Base-by-base conservation (phyloP, 2,888 invertebrate genomes). In the Beris chalybata region DNA sequence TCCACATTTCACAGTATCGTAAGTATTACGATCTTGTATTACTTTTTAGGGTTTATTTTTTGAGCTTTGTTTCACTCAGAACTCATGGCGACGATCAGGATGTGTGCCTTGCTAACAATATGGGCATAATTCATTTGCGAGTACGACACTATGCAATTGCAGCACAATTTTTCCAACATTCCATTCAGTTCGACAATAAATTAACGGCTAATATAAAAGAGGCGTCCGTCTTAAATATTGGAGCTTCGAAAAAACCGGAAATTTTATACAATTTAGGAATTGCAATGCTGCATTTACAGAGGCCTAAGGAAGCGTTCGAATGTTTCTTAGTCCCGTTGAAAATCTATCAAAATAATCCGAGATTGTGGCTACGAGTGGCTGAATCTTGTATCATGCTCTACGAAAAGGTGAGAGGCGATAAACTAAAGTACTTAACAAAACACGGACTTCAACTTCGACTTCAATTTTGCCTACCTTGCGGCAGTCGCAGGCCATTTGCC, bases 321-420 rank as follows among this genome's bases (percentile, higher is more conserved):
- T 95, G 93, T 78, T 86, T 97, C 52, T 87, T 93, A 12, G 90
- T 94, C 78, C 92, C 92, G 3, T 88, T 93, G 0, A 88, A 93
- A 70, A 87, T 91, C 67, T 93, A 91, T 75, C 93, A 92, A 69
- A 89, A 90, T 73, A 96, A 95, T 80, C 92, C 96, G 4, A 84
- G 92, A 65, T 84, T 97, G 48, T 98, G 97, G 97, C 82, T 95
- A 66, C 85, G 97, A 73, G 83, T 97, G 74, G 95, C 97, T 0
- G 97, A 97, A 80, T 95, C 96, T 76, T 95, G 95, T 78, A 91
- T 95, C 53, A 87, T 83, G 79, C 78, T 81, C n/a, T 81, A 84
- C 71, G 85, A 85, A 77, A 79, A 80, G 74, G 83, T 83, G 74
- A 74, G 74, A n/a, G n/a, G n/a, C n/a, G n/a, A n/a, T n/a, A n/a